These are phyloP conservation scores for Callorhinus ursinus DNA, from an alignment of 2,113 vertebrate species.

Conservation along the genomic window DNA sequence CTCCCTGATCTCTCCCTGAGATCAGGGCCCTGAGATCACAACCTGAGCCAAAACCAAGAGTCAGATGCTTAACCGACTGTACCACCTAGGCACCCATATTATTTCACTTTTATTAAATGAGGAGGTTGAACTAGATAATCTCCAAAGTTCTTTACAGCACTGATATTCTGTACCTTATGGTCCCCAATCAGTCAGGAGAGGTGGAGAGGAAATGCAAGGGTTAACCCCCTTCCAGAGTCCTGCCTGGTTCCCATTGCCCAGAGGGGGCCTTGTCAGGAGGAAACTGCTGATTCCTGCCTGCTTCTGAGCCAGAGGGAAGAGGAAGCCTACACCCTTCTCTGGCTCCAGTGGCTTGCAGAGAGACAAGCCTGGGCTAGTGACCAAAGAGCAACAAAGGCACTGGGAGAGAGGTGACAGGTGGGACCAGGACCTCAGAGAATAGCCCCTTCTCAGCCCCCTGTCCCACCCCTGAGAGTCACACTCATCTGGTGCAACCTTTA, in stretches of 20 bases:
- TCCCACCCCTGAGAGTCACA: neutral
- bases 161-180: neutral
- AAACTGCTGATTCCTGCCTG: constrained; percentile 79
- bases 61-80: neutral
- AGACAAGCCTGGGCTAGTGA: constrained; percentile 65
- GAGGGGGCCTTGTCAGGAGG: constrained; percentile 70
- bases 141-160: neutral
- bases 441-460: neutral
- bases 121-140: neutral
- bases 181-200: neutral
- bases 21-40: neutral
- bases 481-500: neutral
- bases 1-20: neutral
- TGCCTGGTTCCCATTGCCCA: constrained; percentile 15
- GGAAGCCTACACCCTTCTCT: constrained; percentile 64
- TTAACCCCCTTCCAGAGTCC: constrained; percentile 33
- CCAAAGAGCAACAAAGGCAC: neutral
- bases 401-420: neutral
- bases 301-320: constrained; percentile 58
- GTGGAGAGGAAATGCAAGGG: constrained; percentile 6
- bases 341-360: constrained; percentile 6
- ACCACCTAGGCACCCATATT: neutral
- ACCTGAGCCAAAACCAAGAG: neutral
- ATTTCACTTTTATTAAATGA: neutral
- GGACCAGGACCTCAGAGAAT: neutral